Evolutionary conservation across 1,140 invertebrate genomes (phyloP), one percentile per base, ranked within the genome.

Genomic region (Drosophila willistoni): DNA sequence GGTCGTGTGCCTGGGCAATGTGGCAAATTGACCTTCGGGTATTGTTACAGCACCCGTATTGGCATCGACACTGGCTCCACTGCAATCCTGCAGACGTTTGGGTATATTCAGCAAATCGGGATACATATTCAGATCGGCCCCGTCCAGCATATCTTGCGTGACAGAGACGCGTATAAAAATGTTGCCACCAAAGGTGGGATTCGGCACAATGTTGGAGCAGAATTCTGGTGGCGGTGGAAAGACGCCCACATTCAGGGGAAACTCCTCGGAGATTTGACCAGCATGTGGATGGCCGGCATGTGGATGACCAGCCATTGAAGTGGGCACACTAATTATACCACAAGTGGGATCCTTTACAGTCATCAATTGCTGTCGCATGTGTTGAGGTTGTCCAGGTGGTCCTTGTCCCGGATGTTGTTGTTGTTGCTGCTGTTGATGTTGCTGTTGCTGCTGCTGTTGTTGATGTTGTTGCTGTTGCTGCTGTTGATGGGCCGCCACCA

Each of bases 51-150:
- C 68, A 13, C 77, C 92, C 90, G 67, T 91, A 83, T 25, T 56
- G n/a, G 66, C n/a, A 34, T 73, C 77, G 12, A 59, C 44, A 17
- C 64, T 64, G 64, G 68, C 3, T 92, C 86, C 25, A 90, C 86
- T 36, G 17, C 56, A 59, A 12, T 92, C 92, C 79, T 95, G 94
- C 62, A 94, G 93, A 3, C 93, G 91, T 51, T 95, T 93, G 66
- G 94, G 94, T 47, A 95, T 94, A 90, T 97, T 96, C 55, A 97
- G 92, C 13, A 97, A 91, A 87, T 97, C 96, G 33, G 96, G 96
- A 92, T 96, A 97, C 64, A 95, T 94, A 69, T 95, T 93, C 44
- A 94, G 92, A 77, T 94, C 93, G 55, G 93, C 75, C 29, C 90
- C 92, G 25, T 92, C 91, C n/a, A 92, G 74, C 77, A 94, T 94